Conservation (phyloP, 2,797 vertebrate genomes). For the Perodicticus potto region DNA sequence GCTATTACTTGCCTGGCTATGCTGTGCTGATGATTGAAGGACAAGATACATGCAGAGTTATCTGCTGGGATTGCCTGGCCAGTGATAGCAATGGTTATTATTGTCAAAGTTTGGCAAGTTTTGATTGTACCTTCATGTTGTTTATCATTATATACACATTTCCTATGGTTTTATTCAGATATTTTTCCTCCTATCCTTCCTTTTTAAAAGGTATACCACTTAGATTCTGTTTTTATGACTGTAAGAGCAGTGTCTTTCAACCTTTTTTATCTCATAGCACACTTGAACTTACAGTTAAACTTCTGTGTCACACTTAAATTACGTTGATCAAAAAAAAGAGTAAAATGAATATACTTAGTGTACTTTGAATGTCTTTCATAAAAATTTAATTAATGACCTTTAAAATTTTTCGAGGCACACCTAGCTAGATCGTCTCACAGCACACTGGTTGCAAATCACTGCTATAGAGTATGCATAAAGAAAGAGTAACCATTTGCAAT, state of each 20-base stretch:
- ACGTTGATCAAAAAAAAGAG: too few relatives aligned
- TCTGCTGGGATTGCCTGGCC: background rate
- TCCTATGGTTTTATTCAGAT: background rate
- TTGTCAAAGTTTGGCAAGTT: rapidly evolving
- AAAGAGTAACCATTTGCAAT: background rate
- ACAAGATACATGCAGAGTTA: rapidly evolving
- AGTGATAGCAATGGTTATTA: rapidly evolving
- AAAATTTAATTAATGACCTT: too few relatives aligned
- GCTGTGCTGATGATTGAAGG: rapidly evolving
- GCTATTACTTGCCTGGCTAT: rapidly evolving
- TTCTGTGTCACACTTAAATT: too few relatives aligned
- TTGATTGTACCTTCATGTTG: rapidly evolving
- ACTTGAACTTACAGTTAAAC: too few relatives aligned
- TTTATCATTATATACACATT: background rate
- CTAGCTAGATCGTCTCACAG: too few relatives aligned
- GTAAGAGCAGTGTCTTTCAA: too few relatives aligned
- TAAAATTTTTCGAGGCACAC: too few relatives aligned
- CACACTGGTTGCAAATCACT: too few relatives aligned
- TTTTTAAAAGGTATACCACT: background rate
- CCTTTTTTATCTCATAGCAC: too few relatives aligned
- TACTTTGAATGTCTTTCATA: too few relatives aligned
- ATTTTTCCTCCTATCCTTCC: background rate
- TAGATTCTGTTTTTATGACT: background rate
- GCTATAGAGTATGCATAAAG: background rate
- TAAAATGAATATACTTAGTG: too few relatives aligned